Conservation (phyloP, 2,113 vertebrate species). For the Pheucticus melanocephalus region DNA sequence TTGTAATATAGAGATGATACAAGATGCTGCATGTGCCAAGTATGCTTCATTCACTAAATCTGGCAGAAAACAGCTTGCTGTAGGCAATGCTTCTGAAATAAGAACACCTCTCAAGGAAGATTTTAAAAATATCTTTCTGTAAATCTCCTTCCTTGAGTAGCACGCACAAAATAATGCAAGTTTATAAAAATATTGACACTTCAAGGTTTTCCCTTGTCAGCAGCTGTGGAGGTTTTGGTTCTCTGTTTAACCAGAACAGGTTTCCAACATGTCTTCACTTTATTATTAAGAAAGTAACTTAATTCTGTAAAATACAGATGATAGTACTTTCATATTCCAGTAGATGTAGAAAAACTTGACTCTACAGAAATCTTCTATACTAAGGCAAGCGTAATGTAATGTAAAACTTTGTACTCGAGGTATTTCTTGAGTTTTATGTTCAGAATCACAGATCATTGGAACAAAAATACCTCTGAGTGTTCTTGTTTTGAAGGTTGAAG, state of each 20-base stretch:
- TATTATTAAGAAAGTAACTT: not conserved
- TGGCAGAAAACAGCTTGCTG: slow-evolving; percentile 14
- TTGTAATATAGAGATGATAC: not conserved
- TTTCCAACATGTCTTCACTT: not conserved
- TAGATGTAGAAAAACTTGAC: not conserved
- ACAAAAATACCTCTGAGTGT: not conserved
- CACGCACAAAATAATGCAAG: not conserved
- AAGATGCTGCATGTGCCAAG: not conserved
- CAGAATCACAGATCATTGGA: not conserved
- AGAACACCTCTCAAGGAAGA: not conserved
- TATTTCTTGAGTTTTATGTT: not conserved
- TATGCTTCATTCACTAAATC: not conserved
- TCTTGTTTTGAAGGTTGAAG: not conserved
- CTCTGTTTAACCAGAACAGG: not conserved
- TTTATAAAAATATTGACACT: not conserved
- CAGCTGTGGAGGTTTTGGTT: not conserved
- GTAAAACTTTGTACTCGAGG: accelerated
- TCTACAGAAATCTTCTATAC: not conserved
- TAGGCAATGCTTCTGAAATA: not conserved
- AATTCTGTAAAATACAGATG: not conserved
- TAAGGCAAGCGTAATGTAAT: not conserved
- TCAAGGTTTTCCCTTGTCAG: not conserved
- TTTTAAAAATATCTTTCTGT: not conserved
- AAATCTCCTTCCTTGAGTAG: not conserved
- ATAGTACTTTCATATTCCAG: not conserved